Percentiles rank a stretch among this genome's conserved stretches.
These are phyloP conservation scores for Paraescarpia echinospica DNA, from an alignment of 1,140 invertebrate genomes.

Conservation along the genomic window DNA sequence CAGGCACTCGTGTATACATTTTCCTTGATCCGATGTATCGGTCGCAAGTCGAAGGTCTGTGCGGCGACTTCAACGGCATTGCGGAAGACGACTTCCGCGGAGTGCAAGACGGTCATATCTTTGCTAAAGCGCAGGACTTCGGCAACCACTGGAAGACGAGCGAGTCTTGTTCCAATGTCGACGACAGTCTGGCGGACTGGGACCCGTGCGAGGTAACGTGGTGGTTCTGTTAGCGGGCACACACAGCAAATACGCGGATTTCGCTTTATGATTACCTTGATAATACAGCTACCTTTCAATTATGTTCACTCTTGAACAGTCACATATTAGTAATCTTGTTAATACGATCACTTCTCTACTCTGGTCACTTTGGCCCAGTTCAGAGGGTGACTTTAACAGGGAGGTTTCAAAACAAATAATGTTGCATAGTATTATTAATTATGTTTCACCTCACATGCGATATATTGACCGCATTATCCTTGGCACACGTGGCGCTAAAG, in stretches of 20 bases:
- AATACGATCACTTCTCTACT: too few relatives aligned
- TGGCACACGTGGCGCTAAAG: too few relatives aligned
- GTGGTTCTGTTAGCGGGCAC: neutral
- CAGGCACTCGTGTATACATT: slow-evolving; percentile 27
- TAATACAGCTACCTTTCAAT: too few relatives aligned
- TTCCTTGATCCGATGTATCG: slow-evolving; percentile 13
- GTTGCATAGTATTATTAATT: too few relatives aligned
- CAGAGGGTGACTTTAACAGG: too few relatives aligned
- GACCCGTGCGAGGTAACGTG: neutral
- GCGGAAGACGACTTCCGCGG: slow-evolving; percentile 62
- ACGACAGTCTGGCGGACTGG: neutral
- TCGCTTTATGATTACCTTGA: too few relatives aligned
- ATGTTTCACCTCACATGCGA: too few relatives aligned
- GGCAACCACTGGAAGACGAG: slow-evolving; percentile 21
- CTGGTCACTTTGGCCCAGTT: too few relatives aligned
- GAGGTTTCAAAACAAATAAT: too few relatives aligned
- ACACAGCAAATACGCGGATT: neutral
- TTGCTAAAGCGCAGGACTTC: slow-evolving; percentile 22
- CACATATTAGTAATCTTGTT: too few relatives aligned
- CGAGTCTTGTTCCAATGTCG: slow-evolving; percentile 19
- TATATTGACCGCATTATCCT: too few relatives aligned
- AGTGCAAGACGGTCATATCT: slow-evolving; percentile 18
- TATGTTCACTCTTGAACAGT: too few relatives aligned
- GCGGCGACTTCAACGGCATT: slow-evolving; percentile 88
- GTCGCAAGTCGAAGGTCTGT: slow-evolving; percentile 75